Conservation (phyloP, 2,797 vertebrate species). For the Notolabrus celidotus region DNA sequence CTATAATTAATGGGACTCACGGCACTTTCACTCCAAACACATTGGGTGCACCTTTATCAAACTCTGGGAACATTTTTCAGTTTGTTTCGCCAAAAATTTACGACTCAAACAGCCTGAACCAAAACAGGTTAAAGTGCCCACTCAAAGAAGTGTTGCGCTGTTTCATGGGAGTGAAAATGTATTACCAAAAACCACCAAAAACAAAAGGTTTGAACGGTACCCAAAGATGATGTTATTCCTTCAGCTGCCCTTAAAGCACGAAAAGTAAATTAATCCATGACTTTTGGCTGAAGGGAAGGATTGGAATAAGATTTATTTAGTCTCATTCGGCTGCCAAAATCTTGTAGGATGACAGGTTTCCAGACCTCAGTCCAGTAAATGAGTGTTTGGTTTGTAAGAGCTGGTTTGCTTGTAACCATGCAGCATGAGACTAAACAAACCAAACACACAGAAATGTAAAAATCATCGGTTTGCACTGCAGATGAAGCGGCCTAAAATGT, state of each 20-base stretch:
- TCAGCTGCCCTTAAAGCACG: constrained; percentile 24
- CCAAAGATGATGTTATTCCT: constrained; percentile 11
- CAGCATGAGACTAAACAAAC: constrained; percentile 13
- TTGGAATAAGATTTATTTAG: constrained; percentile 57
- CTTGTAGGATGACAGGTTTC: constrained; percentile 52
- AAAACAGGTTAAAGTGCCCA: constrained; percentile 33
- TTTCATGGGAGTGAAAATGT: constrained; percentile 9
- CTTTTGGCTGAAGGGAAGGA: constrained; percentile 50
- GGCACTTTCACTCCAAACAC: constrained; percentile 2
- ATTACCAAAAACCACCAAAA: constrained; percentile 33
- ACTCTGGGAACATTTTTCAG: background rate
- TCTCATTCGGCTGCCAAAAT: constrained; percentile 44
- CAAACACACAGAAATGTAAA: constrained; percentile 1
- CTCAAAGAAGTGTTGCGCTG: background rate
- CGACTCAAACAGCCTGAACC: background rate
- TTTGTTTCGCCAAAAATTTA: constrained; percentile 10
- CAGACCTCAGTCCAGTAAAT: constrained; percentile 49
- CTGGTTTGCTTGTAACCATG: constrained; percentile 29
- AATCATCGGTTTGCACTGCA: background rate
- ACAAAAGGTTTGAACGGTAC: constrained; percentile 13
- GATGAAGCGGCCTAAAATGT: background rate
- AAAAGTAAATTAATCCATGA: constrained; percentile 38
- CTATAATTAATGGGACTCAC: constrained; percentile 21
- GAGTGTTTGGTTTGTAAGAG: constrained; percentile 32
- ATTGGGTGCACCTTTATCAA: constrained; percentile 18